Percentiles rank a stretch among this genome's conserved stretches.
Evolutionary conservation across 2,888 invertebrate species (phyloP).

Genomic region (Pachymerium ferrugineum): DNA sequence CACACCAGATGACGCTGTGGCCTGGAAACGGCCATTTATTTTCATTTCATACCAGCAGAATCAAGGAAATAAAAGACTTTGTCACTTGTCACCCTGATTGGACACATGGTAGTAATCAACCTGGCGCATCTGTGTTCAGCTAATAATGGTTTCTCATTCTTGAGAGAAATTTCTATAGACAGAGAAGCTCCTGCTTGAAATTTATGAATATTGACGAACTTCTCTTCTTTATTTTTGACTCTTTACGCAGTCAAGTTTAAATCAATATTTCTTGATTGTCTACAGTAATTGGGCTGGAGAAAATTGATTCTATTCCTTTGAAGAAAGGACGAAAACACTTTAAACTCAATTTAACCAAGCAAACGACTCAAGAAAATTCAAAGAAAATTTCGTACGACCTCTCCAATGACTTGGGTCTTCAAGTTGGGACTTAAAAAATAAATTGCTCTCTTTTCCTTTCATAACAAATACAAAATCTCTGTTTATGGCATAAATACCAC

Average conservation of each 20-base stretch:
- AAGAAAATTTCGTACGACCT: neutral
- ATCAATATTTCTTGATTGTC: neutral
- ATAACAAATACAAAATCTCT: too few relatives aligned
- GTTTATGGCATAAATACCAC: too few relatives aligned
- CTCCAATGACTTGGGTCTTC: too few relatives aligned
- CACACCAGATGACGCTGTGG: neutral
- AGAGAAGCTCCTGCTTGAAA: neutral
- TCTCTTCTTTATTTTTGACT: neutral
- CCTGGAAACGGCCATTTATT: slow-evolving; percentile 6
- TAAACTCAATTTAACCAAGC: neutral
- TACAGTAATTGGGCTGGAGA: neutral
- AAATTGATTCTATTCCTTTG: neutral
- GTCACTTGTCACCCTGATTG: slow-evolving; percentile 4
- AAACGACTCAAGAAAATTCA: neutral
- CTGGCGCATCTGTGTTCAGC: slow-evolving; percentile 15
- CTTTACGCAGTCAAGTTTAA: neutral
- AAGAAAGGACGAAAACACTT: neutral
- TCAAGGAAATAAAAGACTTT: slow-evolving; percentile 2
- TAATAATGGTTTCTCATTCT: too few relatives aligned
- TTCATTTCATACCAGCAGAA: slow-evolving; percentile 17
- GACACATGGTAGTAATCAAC: slow-evolving; percentile 6
- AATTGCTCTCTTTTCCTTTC: too few relatives aligned
- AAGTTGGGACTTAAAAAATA: too few relatives aligned
- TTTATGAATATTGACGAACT: neutral
- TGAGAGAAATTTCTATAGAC: too few relatives aligned